Conservation (phyloP, 2,888 invertebrate species). For the Cremastinae sp. region DNA sequence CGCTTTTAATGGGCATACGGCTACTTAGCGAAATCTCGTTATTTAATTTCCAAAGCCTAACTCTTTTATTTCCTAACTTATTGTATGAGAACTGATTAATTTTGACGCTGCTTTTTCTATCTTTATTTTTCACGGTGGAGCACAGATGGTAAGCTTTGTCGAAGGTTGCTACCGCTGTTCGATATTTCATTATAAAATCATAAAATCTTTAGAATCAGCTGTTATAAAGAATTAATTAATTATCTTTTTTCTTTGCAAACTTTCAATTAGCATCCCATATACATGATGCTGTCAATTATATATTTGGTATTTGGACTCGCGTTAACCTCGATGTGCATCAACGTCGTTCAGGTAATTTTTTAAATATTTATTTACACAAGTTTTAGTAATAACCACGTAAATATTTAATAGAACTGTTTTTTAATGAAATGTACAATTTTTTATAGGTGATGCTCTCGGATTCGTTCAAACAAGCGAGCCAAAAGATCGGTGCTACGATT, state of each 20-base stretch:
- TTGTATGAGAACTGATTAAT: slow-evolving; percentile 60
- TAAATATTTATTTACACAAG: background rate
- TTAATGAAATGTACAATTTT: too few relatives aligned
- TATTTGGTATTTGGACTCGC: slow-evolving; percentile 97
- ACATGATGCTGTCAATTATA: slow-evolving; percentile 95
- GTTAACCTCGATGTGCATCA: slow-evolving; percentile 98
- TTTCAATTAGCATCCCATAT: slow-evolving; percentile 86
- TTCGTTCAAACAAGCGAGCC: slow-evolving; percentile 91
- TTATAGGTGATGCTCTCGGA: slow-evolving; percentile 84
- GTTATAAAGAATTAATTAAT: slow-evolving; percentile 1
- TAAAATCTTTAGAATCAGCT: too few relatives aligned
- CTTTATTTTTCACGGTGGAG: slow-evolving; percentile 75
- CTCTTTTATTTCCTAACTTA: slow-evolving; percentile 24
- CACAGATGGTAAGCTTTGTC: slow-evolving; percentile 76
- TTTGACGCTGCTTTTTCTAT: slow-evolving; percentile 65
- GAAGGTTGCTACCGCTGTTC: slow-evolving; percentile 60
- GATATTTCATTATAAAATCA: slow-evolving; percentile 11
- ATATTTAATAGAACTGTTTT: too few relatives aligned
- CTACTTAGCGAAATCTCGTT: slow-evolving; percentile 36
- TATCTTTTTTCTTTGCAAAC: slow-evolving; percentile 2
- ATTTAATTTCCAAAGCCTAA: background rate
- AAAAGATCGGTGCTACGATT: slow-evolving; percentile 92
- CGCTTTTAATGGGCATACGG: background rate
- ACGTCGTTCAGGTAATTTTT: slow-evolving; percentile 91
- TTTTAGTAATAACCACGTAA: too few relatives aligned